phyloP scores from a whole-genome alignment of 2,113 vertebrate species.

The Paraplagusia blochii region DNA sequence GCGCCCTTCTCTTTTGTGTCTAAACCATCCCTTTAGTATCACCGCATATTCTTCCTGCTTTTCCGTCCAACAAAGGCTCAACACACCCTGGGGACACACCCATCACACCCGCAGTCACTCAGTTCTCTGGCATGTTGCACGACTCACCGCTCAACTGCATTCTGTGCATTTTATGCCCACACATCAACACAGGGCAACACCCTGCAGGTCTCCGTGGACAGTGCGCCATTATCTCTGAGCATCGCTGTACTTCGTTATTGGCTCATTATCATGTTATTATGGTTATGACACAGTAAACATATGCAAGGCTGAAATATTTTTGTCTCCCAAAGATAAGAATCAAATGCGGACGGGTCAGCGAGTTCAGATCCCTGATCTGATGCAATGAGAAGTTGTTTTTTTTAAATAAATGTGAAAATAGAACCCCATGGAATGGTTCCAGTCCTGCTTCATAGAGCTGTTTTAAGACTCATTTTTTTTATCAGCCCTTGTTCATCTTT shows the following conservation, averaged over 20 bases:
- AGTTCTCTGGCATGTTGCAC: conserved; percentile 60
- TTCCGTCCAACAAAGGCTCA: neutral
- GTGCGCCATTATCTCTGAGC: neutral
- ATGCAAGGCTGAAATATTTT: neutral
- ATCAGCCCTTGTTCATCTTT: conserved; percentile 15
- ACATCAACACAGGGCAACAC: conserved; percentile 42
- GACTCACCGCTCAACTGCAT: conserved; percentile 42
- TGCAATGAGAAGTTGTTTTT: too few relatives aligned
- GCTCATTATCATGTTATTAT: neutral
- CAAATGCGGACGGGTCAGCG: too few relatives aligned
- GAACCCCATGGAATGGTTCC: too few relatives aligned
- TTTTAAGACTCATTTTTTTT: neutral
- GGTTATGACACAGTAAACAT: neutral
- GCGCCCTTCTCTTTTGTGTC: conserved; percentile 19
- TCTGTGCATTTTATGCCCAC: conserved; percentile 50
- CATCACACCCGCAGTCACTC: conserved; percentile 54
- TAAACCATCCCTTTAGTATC: neutral
- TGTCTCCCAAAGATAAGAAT: too few relatives aligned
- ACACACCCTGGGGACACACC: conserved; percentile 47
- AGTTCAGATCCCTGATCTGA: too few relatives aligned
- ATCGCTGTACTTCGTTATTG: neutral
- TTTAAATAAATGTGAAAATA: too few relatives aligned
- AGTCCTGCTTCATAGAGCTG: neutral
- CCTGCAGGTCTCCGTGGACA: conserved; percentile 39
- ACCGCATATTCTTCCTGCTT: neutral